Base-by-base conservation (phyloP, 2,113 vertebrate species). In the Numenius arquata region DNA sequence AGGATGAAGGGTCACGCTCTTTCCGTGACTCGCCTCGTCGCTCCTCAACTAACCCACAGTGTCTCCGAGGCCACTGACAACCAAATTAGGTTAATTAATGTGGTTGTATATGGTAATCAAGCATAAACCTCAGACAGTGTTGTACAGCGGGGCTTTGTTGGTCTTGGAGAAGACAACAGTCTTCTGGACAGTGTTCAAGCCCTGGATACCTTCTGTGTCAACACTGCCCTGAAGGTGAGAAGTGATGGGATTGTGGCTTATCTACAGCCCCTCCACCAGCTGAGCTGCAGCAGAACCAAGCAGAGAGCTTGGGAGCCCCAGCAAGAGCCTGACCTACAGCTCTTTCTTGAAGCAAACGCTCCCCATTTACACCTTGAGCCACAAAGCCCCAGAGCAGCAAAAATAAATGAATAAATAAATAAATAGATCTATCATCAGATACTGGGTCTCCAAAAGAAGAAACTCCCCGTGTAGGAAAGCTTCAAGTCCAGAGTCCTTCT, bases 1-100 rank as follows among this genome's bases (percentile, higher is more conserved):
- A 58, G 19, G 25, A 5, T 23, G 25, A 68, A n/a, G 62, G 38
- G 19, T 79, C 62, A 29, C 6, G 1, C 22, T 43, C 45, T 15
- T 22, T 50, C 63, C 5, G 1, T 2, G 18, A 32, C 38, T 77
- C 8, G 0, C 18, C 50, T 56, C 0, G 0, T 5, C 1, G 0
- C 63, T 53, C 36, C n/a, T 74, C 48, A 45, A 1, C 45, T 17
- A 30, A 61, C 23, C 36, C 29, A 23, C 2, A 0, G n/a, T 47
- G 62, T 29, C 78, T 47, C 73, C 25, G 41, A 41, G 73, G 72
- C 34, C 66, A 34, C 32, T 47, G 58, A 6, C 53, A 59, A 5
- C 25, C 4, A 11, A 77, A 41, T 12, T 8, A 71, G 50, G 9
- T 26, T 68, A 50, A 11, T n/a, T 50, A 17, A 12, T 70, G n/a